Base-by-base conservation (phyloP, 2,888 invertebrate genomes). In the Cheilosia soror region DNA sequence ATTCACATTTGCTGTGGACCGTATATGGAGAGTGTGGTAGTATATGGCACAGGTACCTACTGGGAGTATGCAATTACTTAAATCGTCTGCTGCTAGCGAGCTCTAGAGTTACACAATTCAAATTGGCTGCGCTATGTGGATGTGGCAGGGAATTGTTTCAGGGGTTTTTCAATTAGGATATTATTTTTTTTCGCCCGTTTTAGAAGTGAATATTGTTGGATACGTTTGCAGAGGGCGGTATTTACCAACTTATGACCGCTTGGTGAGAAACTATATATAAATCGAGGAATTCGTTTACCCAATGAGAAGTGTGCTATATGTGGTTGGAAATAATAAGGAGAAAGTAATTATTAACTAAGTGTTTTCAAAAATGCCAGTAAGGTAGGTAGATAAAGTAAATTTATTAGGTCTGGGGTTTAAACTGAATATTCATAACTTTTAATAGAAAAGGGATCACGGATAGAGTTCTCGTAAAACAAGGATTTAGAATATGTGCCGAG, bases 1-100 rank as follows among this genome's bases (percentile, higher is more conserved):
- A 86, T 86, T 86, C 86, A 77, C 77, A 82, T 82, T 82, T 82
- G 81, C 76, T 78, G 73, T 60, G 76, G 76, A 76, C 71, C 49
- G 53, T 51, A 7, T 42, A 11, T 31, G 53, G 63, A 15, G 47
- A 42, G 47, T 33, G 33, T 7, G 33, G 42, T 13, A 25, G 33
- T 55, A 60, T 57, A 51, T 25, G 60, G 37, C 49, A 63, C 47
- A 60, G 68, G 72, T 72, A 73, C 78, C 42, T 27, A 63, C 7
- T 68, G 69, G 81, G 62, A 62, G 69, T 51, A 11, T 73, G 86
- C 86, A 86, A 86, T 86, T 86, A 86, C 86, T 86, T 86, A 86
- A 86, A 82, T 69, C 82, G 73, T 58, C 49, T 51, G 68, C 68
- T 66, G 58, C 20, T 20, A 20, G 68, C 33, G 51, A 37, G 47